Evolutionary conservation across 1,140 invertebrate species (phyloP), one percentile per base, ranked within the genome.

Genomic region (Zaprionus africanus): DNA sequence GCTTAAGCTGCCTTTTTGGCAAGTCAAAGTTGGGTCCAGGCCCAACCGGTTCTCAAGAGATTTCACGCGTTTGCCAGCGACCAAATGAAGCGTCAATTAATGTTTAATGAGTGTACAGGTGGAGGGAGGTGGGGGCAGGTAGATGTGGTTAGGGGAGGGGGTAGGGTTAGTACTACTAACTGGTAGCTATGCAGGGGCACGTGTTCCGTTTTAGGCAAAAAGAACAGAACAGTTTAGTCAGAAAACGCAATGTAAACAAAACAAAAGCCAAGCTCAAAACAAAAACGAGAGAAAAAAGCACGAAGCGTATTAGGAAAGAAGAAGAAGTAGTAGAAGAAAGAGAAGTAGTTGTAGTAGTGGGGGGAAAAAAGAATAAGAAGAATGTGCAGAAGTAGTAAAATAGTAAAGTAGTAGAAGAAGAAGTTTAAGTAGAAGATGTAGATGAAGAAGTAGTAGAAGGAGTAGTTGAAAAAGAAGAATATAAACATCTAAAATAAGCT

Each of bases 11-110:
- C 34, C 59, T 71, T 78, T 66, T 78, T 78, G 74, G 68, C 54
- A 66, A 77, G 54, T 67, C 60, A 76, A 79, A 67, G 63, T 64
- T 57, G 31, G 62, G 43, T 46, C 36, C 46, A 56, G 17, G n/a
- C n/a, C 46, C 46, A 90, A 88, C 85, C 85, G 85, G 85, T 88
- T 88, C 81, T 88, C 81, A 81, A 85, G 81, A 85, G 85, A 88
- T 85, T 88, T 88, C 82, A 81, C 85, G 86, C 78, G 84, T 81
- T 63, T 64, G 46, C 53, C 73, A 71, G 26, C 73, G 68, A 64
- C 61, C 86, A 83, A 69, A 74, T 88, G 78, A 88, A 90, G 78
- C 85, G 81, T 82, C 84, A 88, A 88, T 88, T 88, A 88, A 84
- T 68, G 75, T 71, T 75, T 81, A 90, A 88, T 82, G 53, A 81